These are phyloP conservation scores for Aphelenchoides avenae DNA, from an alignment of 1,140 invertebrate genomes.

Conservation along the genomic window DNA sequence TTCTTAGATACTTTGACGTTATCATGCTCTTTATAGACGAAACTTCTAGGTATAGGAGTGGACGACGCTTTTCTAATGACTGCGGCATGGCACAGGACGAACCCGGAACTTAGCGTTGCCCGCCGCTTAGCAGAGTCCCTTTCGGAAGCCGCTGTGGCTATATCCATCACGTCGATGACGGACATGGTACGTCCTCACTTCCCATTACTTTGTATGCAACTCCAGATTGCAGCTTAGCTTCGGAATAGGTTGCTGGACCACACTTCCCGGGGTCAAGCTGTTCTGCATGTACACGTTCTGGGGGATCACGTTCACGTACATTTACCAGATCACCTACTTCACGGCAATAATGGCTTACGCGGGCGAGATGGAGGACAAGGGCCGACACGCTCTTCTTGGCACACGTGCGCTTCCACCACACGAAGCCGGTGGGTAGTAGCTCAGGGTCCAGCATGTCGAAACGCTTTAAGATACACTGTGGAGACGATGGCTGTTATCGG, in stretches of 20 bases:
- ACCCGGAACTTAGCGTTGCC: slow-evolving; percentile 44
- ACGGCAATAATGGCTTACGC: slow-evolving; percentile 59
- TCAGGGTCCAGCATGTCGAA: neutral
- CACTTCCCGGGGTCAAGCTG: slow-evolving; percentile 61
- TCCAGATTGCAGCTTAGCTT: slow-evolving; percentile 60
- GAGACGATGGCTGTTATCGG: slow-evolving; percentile 23
- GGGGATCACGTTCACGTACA: slow-evolving; percentile 61
- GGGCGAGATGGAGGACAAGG: slow-evolving; percentile 57
- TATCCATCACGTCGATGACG: slow-evolving; percentile 64
- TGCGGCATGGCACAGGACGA: slow-evolving; percentile 60
- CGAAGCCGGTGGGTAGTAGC: slow-evolving; percentile 10
- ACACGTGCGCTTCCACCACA: slow-evolving; percentile 13
- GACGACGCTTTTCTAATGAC: slow-evolving; percentile 65
- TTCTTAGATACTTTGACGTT: neutral
- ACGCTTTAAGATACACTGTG: slow-evolving; percentile 13
- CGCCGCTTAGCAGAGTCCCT: slow-evolving; percentile 59
- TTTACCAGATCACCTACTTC: slow-evolving; percentile 61
- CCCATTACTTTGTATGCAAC: neutral
- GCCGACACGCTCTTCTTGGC: slow-evolving; percentile 39
- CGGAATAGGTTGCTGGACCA: slow-evolving; percentile 61
- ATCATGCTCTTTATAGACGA: neutral
- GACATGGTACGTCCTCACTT: slow-evolving; percentile 56
- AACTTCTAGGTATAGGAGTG: slow-evolving; percentile 61
- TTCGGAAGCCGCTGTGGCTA: slow-evolving; percentile 62
- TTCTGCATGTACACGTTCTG: slow-evolving; percentile 62